Percentiles rank a stretch among this genome's conserved stretches.
These are phyloP conservation scores for Turdus rufiventris DNA, from an alignment of 2,113 vertebrate species.

Conservation along the genomic window DNA sequence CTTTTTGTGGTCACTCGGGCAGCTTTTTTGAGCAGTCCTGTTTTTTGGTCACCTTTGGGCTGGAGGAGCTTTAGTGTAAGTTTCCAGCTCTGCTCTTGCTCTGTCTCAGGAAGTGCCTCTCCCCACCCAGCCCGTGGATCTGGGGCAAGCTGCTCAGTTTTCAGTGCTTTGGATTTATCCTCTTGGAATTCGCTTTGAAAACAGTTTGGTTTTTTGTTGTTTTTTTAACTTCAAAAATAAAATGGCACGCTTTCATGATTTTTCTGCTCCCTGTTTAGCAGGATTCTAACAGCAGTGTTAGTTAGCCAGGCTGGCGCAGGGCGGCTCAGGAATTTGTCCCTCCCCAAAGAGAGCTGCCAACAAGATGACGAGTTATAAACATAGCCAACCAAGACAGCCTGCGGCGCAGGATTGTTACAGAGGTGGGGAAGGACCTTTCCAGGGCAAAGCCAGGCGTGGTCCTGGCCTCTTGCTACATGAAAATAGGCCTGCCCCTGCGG, in stretches of 20 bases:
- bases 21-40: neutral
- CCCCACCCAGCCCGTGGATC: neutral
- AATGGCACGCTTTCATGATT: neutral
- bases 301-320: neutral
- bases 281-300: neutral
- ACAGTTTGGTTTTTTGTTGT: neutral
- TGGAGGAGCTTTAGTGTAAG: neutral
- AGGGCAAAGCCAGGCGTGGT: neutral
- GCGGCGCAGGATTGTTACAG: neutral
- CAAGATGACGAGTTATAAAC: slow-evolving; percentile 1
- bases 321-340: slow-evolving; percentile 33
- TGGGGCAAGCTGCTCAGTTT: neutral
- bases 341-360: slow-evolving; percentile 28
- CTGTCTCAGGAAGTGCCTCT: neutral
- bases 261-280: neutral
- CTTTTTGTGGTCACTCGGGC: accelerated
- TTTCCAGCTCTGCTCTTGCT: neutral
- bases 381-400: slow-evolving; percentile 24
- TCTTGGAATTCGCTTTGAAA: neutral
- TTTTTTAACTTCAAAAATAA: neutral
- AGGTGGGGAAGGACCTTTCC: neutral
- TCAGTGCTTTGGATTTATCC: neutral
- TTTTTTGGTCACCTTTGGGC: neutral
- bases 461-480: neutral
- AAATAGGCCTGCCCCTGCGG: neutral